Evolutionary conservation across 23 tunicate genomes (phyloP), one percentile per base, ranked within the genome.

Genomic region (Botrylloides violaceus): DNA sequence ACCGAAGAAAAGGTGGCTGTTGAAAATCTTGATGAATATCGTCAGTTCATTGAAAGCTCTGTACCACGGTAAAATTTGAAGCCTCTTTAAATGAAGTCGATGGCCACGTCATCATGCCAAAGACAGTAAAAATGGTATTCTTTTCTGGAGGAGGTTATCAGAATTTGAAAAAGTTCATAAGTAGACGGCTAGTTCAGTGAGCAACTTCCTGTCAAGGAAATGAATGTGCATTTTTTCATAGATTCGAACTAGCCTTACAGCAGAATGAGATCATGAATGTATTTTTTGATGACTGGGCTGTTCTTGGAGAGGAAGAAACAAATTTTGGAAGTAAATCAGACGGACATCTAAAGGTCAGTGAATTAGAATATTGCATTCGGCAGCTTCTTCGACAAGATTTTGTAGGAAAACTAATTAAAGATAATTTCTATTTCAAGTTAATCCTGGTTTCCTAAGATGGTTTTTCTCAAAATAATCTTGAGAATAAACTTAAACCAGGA

Each of bases 251-350:
- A 25, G 89, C 90, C 28, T 32, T 79, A 35, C 97, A 90, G 58
- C 97, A 90, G 58, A 90, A 90, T 63, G 61, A 79, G 6, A 83
- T 90, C 34, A 78, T 77, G 79, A 65, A 90, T 64, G 90, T 80
- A 3, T 90, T 90, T 57, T 71, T 78, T 4, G 83, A 83, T 83
- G 97, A 90, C 50, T 90, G 97, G 97, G 49, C 59, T 33, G 85
- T 66, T 3, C 70, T 90, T 9, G 97, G 97, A 0, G 97, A 90
- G 15, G 97, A 90, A 50, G 90, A 83, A 62, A 78, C 89, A 0
- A 82, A 83, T 53, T 79, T 90, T 61, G 97, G 90, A 70, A 83
- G 75, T 55, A 90, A 90, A 63, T 72, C 88, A 47, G 97, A 90
- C 75, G 83, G 64, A 34, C 97, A 90, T 73, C 58, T 90, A 31